A percentile compares a stretch with the other conserved stretches of the same genome.
These are phyloP conservation scores for Pao palembangensis DNA, from an alignment of 2,113 vertebrate species.

Conservation along the genomic window DNA sequence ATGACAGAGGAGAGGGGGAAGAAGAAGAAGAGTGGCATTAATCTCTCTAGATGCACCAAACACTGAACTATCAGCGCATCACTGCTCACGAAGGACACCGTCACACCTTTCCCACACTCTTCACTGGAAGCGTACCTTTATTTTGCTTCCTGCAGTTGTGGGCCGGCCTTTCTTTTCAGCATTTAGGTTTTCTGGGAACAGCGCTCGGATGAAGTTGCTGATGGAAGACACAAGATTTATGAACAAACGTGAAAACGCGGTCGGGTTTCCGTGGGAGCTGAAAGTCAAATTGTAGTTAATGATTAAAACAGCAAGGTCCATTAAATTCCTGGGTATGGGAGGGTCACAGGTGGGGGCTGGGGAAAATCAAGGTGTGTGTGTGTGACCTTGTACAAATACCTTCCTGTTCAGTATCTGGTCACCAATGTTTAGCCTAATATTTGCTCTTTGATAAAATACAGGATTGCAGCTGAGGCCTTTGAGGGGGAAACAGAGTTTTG, in stretches of 20 bases:
- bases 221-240: constrained; percentile 10
- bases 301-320: constrained; percentile 43
- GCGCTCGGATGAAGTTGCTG: constrained; percentile 91
- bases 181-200: constrained; percentile 94
- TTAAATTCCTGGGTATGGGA: constrained; percentile 35
- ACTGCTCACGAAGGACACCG: constrained; percentile 11
- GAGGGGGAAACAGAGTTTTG: no score
- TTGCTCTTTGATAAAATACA: no score
- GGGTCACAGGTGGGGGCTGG: constrained; percentile 10
- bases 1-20: constrained; percentile 24
- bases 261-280: neutral
- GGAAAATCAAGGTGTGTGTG: constrained; percentile 15
- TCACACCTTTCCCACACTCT: no score
- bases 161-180: constrained; percentile 97
- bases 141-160: constrained; percentile 95
- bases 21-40: neutral
- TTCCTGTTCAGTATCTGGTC: neutral
- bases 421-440: no score
- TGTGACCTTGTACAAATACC: constrained; percentile 9
- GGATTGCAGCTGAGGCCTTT: no score
- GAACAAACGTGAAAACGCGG: neutral
- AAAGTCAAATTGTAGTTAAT: constrained; percentile 34
- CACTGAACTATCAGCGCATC: neutral
- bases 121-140: constrained; percentile 80
- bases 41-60: neutral